Conservation (phyloP, 1,140 invertebrate species). For the Steinernema feltiae region DNA sequence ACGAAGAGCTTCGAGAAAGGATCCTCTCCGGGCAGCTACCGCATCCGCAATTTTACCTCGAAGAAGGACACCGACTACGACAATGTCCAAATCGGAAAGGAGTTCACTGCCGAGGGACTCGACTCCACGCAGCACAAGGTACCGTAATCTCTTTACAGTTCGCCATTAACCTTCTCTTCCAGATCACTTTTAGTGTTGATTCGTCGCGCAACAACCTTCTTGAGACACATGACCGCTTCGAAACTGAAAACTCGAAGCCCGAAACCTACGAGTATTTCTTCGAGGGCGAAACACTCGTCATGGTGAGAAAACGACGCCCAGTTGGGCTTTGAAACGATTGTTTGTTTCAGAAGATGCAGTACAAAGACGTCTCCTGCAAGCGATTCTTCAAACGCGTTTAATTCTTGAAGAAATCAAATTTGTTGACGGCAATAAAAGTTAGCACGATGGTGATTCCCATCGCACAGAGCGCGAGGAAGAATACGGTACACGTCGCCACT, state of each 20-base stretch:
- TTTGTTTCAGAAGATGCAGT: neutral
- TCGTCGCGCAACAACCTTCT: neutral
- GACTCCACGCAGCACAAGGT: slow-evolving; percentile 23
- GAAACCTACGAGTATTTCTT: slow-evolving; percentile 20
- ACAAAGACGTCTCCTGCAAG: neutral
- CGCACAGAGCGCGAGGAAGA: too few relatives aligned
- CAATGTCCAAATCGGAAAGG: neutral
- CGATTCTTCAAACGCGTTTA: slow-evolving; percentile 10
- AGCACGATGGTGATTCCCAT: too few relatives aligned
- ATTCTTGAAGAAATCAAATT: neutral
- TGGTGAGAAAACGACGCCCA: neutral
- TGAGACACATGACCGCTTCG: slow-evolving; percentile 15
- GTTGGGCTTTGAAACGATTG: neutral
- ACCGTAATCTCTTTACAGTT: neutral
- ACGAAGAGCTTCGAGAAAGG: slow-evolving; percentile 20
- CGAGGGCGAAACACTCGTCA: slow-evolving; percentile 16
- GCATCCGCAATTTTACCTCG: slow-evolving; percentile 8
- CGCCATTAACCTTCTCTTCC: neutral
- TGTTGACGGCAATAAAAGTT: neutral
- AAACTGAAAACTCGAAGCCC: slow-evolving; percentile 8
- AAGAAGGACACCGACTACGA: slow-evolving; percentile 19
- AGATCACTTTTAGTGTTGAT: slow-evolving; percentile 23
- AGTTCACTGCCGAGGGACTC: slow-evolving; percentile 17
- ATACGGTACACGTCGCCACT: too few relatives aligned
- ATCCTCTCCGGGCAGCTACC: neutral